Percentiles rank a stretch among this genome's conserved stretches.
Evolutionary conservation across 2,113 vertebrate species (phyloP).

Genomic region (Pterophyllum scalare): DNA sequence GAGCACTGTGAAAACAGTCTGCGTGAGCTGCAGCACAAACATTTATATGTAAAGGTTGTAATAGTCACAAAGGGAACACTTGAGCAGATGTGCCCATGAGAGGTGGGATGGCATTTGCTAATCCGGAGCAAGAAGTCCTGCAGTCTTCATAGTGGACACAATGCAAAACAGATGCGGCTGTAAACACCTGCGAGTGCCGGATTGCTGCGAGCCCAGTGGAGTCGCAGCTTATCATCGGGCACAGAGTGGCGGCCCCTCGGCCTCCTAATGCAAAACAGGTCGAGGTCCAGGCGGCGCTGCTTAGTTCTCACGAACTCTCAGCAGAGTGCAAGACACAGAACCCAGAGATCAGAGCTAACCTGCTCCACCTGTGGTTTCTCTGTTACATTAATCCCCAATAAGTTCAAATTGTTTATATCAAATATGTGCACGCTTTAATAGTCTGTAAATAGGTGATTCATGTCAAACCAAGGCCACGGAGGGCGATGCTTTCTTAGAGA

Average conservation of each 20-base stretch:
- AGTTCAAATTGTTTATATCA: conserved; percentile 25
- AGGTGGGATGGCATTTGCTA: conserved; percentile 45
- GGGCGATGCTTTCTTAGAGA: conserved; percentile 15
- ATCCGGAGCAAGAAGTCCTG: conserved; percentile 41
- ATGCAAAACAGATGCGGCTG: conserved; percentile 78
- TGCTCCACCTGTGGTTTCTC: conserved; percentile 41
- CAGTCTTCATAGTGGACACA: conserved; percentile 50
- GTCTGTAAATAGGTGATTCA: conserved; percentile 33
- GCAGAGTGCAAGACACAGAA: conserved; percentile 18
- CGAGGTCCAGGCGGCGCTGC: conserved; percentile 34
- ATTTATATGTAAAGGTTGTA: background rate
- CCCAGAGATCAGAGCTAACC: conserved; percentile 43
- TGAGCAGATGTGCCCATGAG: conserved; percentile 37
- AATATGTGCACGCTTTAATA: conserved; percentile 11
- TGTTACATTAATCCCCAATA: conserved; percentile 38
- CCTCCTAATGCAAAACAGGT: conserved; percentile 79
- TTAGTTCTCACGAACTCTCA: conserved; percentile 65
- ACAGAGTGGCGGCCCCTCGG: conserved; percentile 60
- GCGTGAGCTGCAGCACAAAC: background rate
- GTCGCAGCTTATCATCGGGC: conserved; percentile 71
- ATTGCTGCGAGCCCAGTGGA: conserved; percentile 50
- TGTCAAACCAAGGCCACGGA: conserved; percentile 25
- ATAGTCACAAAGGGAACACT: conserved; percentile 1
- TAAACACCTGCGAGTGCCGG: conserved; percentile 81
- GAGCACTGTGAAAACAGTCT: background rate